Percentiles rank a stretch among this genome's conserved stretches.
phyloP scores from a whole-genome alignment of 2,113 vertebrate genomes.

The Chamaetylas fuelleborni region DNA sequence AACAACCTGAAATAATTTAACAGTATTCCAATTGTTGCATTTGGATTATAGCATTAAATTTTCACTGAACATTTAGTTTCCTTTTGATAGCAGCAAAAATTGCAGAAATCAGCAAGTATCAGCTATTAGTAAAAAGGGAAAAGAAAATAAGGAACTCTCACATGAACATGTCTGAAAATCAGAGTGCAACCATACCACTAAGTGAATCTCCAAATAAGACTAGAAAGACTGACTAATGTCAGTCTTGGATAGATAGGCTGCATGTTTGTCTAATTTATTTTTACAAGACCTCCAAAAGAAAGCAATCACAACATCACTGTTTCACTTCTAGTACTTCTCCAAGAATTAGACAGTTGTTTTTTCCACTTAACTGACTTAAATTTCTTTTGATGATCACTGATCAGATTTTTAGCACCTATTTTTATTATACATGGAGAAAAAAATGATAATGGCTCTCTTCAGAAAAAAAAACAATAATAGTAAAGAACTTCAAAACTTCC shows the following conservation, averaged over 20 bases:
- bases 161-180: neutral
- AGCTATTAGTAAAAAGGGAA: neutral
- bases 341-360: neutral
- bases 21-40: neutral
- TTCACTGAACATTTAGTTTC: neutral
- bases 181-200: neutral
- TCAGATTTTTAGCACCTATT: neutral
- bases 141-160: neutral
- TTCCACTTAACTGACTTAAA: neutral
- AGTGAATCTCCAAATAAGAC: neutral
- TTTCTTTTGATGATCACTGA: neutral
- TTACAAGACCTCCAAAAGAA: neutral
- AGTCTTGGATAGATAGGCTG: neutral
- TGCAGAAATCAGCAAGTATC: neutral
- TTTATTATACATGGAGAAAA: neutral
- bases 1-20: neutral
- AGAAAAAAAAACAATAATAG: neutral
- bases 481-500: neutral
- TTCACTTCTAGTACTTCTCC: neutral
- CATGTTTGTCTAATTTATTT: neutral
- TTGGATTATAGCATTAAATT: neutral
- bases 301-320: neutral
- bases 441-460: neutral
- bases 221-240: neutral
- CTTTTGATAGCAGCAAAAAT: neutral